phyloP scores from a whole-genome alignment of 2,888 invertebrate genomes.

The Helobdella robusta region DNA sequence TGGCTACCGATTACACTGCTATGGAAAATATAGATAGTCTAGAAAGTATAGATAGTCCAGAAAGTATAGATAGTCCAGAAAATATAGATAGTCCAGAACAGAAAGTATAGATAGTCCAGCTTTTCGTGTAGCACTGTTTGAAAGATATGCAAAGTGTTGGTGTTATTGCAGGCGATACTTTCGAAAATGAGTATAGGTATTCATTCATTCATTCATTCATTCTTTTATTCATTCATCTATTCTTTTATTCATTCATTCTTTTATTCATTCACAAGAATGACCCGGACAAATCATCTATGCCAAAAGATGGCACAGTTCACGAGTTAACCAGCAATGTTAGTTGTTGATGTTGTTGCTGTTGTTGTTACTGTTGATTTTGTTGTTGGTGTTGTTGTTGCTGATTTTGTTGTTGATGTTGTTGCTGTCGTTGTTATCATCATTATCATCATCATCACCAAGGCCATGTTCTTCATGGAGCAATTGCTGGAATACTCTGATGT shows the following conservation, averaged over 20 bases:
- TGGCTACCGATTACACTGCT: too few relatives aligned
- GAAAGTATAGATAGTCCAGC: too few relatives aligned
- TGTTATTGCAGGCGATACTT: background rate
- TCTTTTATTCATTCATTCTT: too few relatives aligned
- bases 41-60: too few relatives aligned
- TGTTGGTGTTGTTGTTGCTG: constrained; percentile 73
- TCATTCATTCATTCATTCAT: too few relatives aligned
- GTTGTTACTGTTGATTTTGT: constrained; percentile 52
- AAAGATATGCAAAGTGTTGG: background rate
- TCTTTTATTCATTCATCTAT: too few relatives aligned
- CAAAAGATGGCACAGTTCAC: constrained; percentile 94
- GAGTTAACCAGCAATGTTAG: constrained; percentile 82
- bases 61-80: too few relatives aligned
- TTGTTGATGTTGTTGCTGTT: constrained; percentile 20
- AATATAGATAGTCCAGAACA: too few relatives aligned
- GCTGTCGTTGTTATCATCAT: background rate
- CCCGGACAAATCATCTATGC: constrained; percentile 59
- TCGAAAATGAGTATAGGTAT: background rate
- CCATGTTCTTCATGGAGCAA: constrained; percentile 73
- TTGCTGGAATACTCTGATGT: constrained; percentile 53
- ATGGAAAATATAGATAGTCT: too few relatives aligned
- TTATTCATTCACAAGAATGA: constrained; percentile 51
- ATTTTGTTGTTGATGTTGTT: too few relatives aligned
- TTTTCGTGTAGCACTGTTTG: background rate
- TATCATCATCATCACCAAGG: constrained; percentile 46